Base-by-base conservation (phyloP, 1,140 invertebrate species). In the Drosophila novamexicana region DNA sequence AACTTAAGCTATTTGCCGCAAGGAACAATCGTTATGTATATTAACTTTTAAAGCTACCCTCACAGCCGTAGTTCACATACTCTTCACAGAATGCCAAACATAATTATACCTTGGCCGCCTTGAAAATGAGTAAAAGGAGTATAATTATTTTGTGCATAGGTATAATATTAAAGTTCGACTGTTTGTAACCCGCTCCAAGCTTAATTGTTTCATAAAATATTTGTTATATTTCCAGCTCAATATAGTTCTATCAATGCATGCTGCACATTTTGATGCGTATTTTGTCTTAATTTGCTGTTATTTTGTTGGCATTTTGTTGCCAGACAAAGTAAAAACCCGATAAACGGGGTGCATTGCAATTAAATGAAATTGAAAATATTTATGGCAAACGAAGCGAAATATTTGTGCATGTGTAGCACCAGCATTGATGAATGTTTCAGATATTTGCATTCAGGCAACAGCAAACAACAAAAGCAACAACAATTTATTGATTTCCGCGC, bases 401-500 rank as follows among this genome's bases (percentile, higher is more conserved):
- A 45, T 76, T 64, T 67, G 47, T 57, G 36, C 52, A 56, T 42
- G 34, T 74, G 54, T 37, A 52, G 81, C 66, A 9, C 16, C 45
- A 80, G 76, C 58, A 63, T 39, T 66, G 62, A 76, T 66, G 72
- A 72, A 84, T 81, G 78, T 72, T 58, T 75, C 59, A 63, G 44
- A 50, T 81, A 86, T 85, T 85, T 86, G 69, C 78, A 81, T 81
- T 72, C 64, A 54, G 39, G 50, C 70, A 57, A 36, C 45, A 47
- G 16, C 39, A 32, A 10, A 29, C 47, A n/a, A 52, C 12, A 52
- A 52, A 3, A 32, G 7, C 12, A 52, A 45, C 74, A 64, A 81
- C 70, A 78, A 81, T 76, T 76, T 86, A 85, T 85, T 78, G 78
- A 85, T 86, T 85, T 71, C 44, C 39, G 7, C 49, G 47, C 49